A percentile compares a stretch with the other conserved stretches of the same genome.
These are phyloP conservation scores for Tichodroma muraria DNA, from an alignment of 2,113 vertebrate genomes.

Conservation along the genomic window DNA sequence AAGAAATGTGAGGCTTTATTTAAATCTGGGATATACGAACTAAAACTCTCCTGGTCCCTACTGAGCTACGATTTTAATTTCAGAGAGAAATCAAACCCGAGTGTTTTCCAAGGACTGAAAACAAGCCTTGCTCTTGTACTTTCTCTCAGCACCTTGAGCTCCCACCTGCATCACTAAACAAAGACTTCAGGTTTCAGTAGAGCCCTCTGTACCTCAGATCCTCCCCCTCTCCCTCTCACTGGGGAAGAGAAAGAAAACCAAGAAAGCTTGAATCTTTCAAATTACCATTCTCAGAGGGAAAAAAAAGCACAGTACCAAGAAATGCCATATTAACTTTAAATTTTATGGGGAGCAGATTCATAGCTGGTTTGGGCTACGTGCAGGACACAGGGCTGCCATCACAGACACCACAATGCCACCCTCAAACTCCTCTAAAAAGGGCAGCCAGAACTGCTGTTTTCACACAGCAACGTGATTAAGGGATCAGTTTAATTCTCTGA, in stretches of 20 bases:
- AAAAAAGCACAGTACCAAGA: background rate
- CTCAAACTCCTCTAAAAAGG: background rate
- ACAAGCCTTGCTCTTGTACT: background rate
- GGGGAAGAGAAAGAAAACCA: background rate
- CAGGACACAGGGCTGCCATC: background rate
- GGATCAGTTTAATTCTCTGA: background rate
- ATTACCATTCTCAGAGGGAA: rapidly evolving
- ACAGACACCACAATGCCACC: background rate
- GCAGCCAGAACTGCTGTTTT: background rate
- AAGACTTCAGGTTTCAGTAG: background rate
- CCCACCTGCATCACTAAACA: background rate
- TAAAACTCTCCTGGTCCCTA: background rate
- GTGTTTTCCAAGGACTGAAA: background rate
- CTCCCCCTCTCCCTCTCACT: background rate
- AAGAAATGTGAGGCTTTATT: background rate
- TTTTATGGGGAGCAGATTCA: background rate
- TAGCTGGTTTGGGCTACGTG: background rate
- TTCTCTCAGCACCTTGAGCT: background rate
- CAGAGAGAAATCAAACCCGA: background rate
- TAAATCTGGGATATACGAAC: background rate
- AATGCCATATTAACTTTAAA: background rate
- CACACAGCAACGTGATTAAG: background rate
- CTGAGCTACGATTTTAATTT: background rate
- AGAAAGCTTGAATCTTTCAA: background rate
- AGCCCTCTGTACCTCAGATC: background rate